Evolutionary conservation across 2,113 vertebrate genomes (phyloP).

Genomic region (Penelope pileata): DNA sequence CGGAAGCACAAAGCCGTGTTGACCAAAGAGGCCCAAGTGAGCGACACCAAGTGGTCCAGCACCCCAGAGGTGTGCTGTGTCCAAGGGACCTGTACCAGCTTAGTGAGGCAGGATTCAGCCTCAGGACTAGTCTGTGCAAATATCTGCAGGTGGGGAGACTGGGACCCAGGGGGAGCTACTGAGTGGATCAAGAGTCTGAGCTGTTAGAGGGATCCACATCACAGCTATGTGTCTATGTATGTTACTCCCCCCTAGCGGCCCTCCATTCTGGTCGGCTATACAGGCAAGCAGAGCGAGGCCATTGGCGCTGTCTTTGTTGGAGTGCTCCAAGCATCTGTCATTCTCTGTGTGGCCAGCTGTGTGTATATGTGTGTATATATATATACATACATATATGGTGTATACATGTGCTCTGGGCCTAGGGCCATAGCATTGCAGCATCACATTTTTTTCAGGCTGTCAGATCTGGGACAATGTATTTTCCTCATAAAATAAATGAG

Average conservation of each 20-base stretch:
- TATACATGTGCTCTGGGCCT: not conserved
- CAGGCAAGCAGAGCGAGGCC: not conserved
- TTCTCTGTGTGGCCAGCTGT: not conserved
- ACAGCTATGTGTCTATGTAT: not conserved
- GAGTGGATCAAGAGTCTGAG: not conserved
- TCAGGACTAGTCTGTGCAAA: not conserved
- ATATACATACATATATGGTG: not conserved
- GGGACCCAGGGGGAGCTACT: too few relatives aligned
- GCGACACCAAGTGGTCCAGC: accelerated
- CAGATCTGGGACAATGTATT: not conserved
- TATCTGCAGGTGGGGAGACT: not conserved
- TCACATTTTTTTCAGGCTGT: not conserved
- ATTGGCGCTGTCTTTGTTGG: not conserved
- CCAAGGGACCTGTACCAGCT: not conserved
- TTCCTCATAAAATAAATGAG: not conserved
- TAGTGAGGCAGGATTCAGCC: not conserved
- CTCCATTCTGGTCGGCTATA: not conserved
- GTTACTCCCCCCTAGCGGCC: not conserved
- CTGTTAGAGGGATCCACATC: not conserved
- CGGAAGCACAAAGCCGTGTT: accelerated
- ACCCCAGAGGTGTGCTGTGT: not conserved
- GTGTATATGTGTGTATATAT: not conserved
- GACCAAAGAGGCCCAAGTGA: not conserved
- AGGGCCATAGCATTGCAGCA: not conserved
- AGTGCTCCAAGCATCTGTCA: not conserved